Evolutionary conservation across 2,888 invertebrate species (phyloP).

Genomic region (Scaptomyza flava): DNA sequence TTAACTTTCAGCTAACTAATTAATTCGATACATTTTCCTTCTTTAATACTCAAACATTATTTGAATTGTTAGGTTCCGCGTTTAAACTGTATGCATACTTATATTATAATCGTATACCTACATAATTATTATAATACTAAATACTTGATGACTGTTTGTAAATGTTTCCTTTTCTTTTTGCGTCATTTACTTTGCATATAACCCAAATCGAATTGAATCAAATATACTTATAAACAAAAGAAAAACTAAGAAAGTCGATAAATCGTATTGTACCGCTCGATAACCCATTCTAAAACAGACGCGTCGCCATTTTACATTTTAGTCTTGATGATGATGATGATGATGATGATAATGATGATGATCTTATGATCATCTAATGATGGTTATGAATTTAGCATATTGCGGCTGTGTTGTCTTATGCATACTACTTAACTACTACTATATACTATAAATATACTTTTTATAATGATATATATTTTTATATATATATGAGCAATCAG

Average conservation of each 20-base stretch:
- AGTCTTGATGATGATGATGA: conserved; percentile 69
- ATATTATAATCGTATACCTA: conserved; percentile 53
- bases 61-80: conserved; percentile 59
- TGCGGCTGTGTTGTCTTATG: conserved; percentile 80
- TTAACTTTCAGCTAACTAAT: conserved; percentile 21
- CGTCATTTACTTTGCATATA: conserved; percentile 58
- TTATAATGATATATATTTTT: conserved; percentile 43
- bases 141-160: conserved; percentile 67
- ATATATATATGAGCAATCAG: conserved; percentile 43
- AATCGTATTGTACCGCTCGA: conserved; percentile 57
- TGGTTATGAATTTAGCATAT: conserved; percentile 77
- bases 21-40: conserved; percentile 35
- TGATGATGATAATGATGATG: conserved; percentile 58
- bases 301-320: conserved; percentile 63
- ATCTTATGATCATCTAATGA: conserved; percentile 54
- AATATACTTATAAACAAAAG: conserved; percentile 39
- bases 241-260: conserved; percentile 33
- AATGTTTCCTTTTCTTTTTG: conserved; percentile 40
- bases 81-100: conserved; percentile 66
- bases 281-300: conserved; percentile 43
- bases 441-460: conserved; percentile 18
- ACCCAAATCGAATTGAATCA: conserved; percentile 43
- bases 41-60: conserved; percentile 22
- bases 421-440: conserved; percentile 65
- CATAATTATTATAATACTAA: conserved; percentile 49